These are phyloP conservation scores for Drosophila dives DNA, from an alignment of 2,888 invertebrate genomes.

Conservation along the genomic window DNA sequence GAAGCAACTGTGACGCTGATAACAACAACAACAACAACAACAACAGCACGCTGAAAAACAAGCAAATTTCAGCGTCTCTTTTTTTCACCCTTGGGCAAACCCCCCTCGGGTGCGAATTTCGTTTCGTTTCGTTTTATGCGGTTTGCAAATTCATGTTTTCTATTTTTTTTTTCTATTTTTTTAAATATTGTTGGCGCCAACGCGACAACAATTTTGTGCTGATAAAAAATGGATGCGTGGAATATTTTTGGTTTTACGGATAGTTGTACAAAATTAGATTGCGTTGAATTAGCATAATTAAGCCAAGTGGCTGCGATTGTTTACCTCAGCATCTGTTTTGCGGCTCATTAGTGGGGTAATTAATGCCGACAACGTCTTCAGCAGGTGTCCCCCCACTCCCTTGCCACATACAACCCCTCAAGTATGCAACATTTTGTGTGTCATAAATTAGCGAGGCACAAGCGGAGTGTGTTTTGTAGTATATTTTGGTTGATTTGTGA, in stretches of 20 bases:
- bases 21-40: constrained; percentile 11
- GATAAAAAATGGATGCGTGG: constrained; percentile 1
- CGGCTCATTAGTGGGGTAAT: constrained; percentile 82
- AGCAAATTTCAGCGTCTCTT: constrained; percentile 14
- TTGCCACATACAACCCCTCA: constrained; percentile 44
- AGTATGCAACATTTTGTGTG: constrained; percentile 74
- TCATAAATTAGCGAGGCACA: constrained; percentile 79
- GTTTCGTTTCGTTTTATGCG: constrained; percentile 61
- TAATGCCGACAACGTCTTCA: constrained; percentile 65
- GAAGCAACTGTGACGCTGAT: constrained; percentile 69
- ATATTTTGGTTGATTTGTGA: constrained; percentile 84
- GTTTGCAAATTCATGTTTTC: constrained; percentile 58
- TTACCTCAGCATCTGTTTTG: constrained; percentile 38
- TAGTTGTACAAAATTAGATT: constrained; percentile 33
- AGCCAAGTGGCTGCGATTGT: constrained; percentile 21
- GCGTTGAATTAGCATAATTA: constrained; percentile 70
- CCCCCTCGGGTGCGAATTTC: constrained; percentile 34
- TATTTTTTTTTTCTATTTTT: constrained; percentile 33
- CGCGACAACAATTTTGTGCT: constrained; percentile 26
- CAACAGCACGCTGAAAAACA: constrained; percentile 9
- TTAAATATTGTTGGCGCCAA: constrained; percentile 61
- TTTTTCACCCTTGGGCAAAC: constrained; percentile 29
- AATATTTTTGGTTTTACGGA: constrained; percentile 6
- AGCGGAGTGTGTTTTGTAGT: constrained; percentile 58
- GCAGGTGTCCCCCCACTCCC: constrained; percentile 53